Evolutionary conservation across 2,113 vertebrate genomes (phyloP).

Genomic region (Gnathochromis pfefferi): DNA sequence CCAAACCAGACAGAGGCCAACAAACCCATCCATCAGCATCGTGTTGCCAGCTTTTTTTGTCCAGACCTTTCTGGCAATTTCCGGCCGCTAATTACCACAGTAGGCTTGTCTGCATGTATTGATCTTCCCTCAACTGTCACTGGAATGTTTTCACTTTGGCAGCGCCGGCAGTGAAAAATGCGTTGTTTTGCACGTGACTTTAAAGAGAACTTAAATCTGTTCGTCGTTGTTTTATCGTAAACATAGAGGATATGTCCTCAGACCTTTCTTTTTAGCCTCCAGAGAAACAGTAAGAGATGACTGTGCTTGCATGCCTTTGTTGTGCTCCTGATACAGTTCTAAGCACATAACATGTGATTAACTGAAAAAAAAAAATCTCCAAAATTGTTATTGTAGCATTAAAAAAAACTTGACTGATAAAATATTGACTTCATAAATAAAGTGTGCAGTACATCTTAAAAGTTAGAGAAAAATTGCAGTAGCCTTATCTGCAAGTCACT

Average conservation of each 20-base stretch:
- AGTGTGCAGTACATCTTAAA: neutral
- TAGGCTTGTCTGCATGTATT: constrained; percentile 10
- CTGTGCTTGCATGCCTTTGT: neutral
- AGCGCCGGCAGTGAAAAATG: neutral
- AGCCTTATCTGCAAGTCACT: neutral
- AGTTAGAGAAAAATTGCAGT: neutral
- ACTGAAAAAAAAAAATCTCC: neutral
- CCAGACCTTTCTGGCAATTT: constrained; percentile 14
- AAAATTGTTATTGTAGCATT: neutral
- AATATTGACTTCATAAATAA: neutral
- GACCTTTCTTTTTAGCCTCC: neutral
- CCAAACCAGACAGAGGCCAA: neutral
- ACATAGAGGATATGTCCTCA: neutral
- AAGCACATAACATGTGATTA: neutral
- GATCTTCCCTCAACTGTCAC: neutral
- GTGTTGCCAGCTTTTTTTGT: neutral
- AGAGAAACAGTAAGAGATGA: neutral
- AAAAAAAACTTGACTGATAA: neutral
- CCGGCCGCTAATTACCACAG: constrained; percentile 7
- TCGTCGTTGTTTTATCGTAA: neutral
- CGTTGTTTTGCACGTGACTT: neutral
- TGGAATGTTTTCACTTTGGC: neutral
- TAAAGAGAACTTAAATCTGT: neutral
- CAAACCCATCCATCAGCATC: constrained; percentile 23
- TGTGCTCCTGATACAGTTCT: neutral